A percentile compares a stretch with the other conserved stretches of the same genome.
These are phyloP conservation scores for Cephus pulcher DNA, from an alignment of 2,888 invertebrate species.

Conservation along the genomic window DNA sequence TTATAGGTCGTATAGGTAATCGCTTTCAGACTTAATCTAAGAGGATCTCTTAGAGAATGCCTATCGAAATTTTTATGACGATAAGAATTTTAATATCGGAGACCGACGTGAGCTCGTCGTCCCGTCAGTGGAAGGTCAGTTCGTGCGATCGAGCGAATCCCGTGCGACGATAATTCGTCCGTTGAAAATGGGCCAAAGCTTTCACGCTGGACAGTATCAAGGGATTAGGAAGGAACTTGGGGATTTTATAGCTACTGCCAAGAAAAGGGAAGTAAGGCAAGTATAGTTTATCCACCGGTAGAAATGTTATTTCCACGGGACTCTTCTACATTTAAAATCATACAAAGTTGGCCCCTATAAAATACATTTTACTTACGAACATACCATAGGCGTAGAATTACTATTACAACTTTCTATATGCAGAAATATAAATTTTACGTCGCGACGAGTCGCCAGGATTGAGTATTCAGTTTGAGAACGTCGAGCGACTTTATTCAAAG, in stretches of 20 bases:
- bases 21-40: not conserved
- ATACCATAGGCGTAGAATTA: not conserved
- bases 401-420: not conserved
- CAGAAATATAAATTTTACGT: not conserved
- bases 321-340: not conserved
- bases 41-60: not conserved
- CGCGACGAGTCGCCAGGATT: not conserved
- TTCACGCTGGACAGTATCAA: not conserved
- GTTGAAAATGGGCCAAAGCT: not conserved
- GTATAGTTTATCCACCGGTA: not conserved
- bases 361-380: not conserved
- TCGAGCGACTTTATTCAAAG: not conserved
- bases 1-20: not conserved
- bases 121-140: not conserved
- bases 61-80: not conserved
- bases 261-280: not conserved
- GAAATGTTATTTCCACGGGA: not conserved
- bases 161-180: not conserved
- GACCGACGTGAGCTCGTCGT: not conserved
- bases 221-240: not conserved
- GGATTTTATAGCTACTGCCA: not conserved
- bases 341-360: not conserved
- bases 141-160: not conserved
- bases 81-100: not conserved
- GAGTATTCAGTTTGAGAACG: not conserved